Evolutionary conservation across 2,888 invertebrate genomes (phyloP), one percentile per base, ranked within the genome.

Genomic region (Stenchaetothrips biformis): DNA sequence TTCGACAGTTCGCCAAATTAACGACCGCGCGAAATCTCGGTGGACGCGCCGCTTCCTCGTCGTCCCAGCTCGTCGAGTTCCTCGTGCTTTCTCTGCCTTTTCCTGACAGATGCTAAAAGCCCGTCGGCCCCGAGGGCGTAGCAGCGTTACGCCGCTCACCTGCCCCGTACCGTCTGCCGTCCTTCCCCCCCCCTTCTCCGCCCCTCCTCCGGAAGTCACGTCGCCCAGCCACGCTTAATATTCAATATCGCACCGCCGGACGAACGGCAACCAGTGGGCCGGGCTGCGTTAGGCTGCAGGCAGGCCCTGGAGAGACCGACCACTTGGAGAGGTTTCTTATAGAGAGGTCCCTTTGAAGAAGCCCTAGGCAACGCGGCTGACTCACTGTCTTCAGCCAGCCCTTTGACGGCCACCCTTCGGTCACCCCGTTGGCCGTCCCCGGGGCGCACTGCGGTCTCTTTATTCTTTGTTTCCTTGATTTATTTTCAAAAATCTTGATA

Each of bases 401-500:
- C 37, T 37, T 37, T 37, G 37, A 37, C 37, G 37, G 37, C 1
- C 79, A 82, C 79, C n/a, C 82, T 48, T 2, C 37, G 37, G 37
- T 2, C 79, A 82, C 79, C n/a, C 82, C 62, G 13, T 81, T 1
- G 37, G 37, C 37, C 37, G 37, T 37, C 37, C 37, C 4, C 37
- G 2, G 4, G 37, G 37, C 37, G 37, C 37, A 37, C 37, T 37
- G 37, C 37, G 37, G 37, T n/a, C n/a, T n/a, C n/a, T n/a, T n/a
- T n/a, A n/a, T n/a, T n/a, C n/a, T n/a, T 53, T 81, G 81, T 27
- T 83, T 83, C 81, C 53, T 81, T 74, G 82, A 81, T 0, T 48
- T 82, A 8, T n/a, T n/a, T n/a, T n/a, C n/a, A n/a, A n/a, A n/a
- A n/a, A n/a, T n/a, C n/a, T n/a, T n/a, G n/a, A n/a, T n/a, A n/a